Evolutionary conservation across 2,113 vertebrate species (phyloP), one percentile per base, ranked within the genome.

Genomic region (Seriola quinqueradiata): DNA sequence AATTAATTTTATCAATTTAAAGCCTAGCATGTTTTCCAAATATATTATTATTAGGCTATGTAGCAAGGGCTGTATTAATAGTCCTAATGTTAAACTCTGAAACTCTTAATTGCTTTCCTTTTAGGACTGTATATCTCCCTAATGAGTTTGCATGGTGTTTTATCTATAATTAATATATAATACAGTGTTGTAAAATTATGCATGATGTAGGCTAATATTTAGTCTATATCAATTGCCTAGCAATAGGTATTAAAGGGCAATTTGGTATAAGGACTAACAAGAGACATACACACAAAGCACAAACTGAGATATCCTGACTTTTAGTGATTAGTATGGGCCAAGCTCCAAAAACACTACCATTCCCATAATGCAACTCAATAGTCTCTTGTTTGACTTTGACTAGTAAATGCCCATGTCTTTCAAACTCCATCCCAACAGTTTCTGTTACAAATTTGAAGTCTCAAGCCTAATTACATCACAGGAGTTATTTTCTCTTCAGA

Each of bases 331-430:
- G 25, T 69, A 36, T 23, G 11, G 52, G 23, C 21, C 10, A 40
- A 50, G 28, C 8, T 57, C 36, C 14, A 58, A 44, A 55, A 28
- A 55, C 10, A 66, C 36, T 70, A 63, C 38, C 61, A 11, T 55
- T 79, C 68, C 75, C 50, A 70, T 34, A 48, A 80, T 77, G 23
- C 72, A 69, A 59, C 57, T 21, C 16, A 54, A n/a, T n/a, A 36
- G 8, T n/a, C 7, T 65, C 46, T 44, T 2, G 1, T 44, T 40
- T 25, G 13, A 5, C 25, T 17, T 5, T 19, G 23, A 21, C 17
- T n/a, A 8, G n/a, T 11, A 60, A 36, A 36, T 28, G 19, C 17
- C 1, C 21, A 50, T 7, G 9, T 69, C 61, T 60, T 77, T 67
- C 14, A 32, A 72, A 58, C 10, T n/a, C n/a, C 34, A 23, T 36